Evolutionary conservation across 2,797 vertebrate species (phyloP), one percentile per base, ranked within the genome.

Genomic region (Anas acuta): DNA sequence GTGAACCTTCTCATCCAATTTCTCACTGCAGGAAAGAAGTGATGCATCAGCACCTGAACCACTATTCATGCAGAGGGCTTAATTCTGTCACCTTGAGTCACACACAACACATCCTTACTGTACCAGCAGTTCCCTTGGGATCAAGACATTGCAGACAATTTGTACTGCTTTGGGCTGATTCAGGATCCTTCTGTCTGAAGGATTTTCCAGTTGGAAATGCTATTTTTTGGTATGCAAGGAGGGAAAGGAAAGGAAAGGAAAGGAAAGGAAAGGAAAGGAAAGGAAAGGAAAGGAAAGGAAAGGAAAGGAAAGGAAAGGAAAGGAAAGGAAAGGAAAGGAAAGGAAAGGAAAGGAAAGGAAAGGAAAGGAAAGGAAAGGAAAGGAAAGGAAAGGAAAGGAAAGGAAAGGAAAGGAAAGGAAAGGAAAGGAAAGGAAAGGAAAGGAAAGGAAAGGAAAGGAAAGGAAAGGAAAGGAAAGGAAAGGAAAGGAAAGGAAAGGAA

Each of bases 51-150:
- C 95, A 94, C 57, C 77, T 69, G 85, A 95, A 93, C 92, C 87
- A 84, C 95, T 95, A 74, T 89, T 94, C 91, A 74, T 89, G 54
- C 53, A 94, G 57, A 92, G 80, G 49, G 39, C 86, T 90, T 90
- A 89, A 91, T 92, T 96, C 92, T 90, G 92, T 82, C 95, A 94
- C 75, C 83, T 77, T 94, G 95, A 96, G 80, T 94, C 92, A 96
- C 13, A 2, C 64, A 71, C 39, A 51, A 53, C 58, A 92, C 25
- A 28, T 89, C 33, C 77, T 90, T 65, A 69, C 41, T 69, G 51
- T 61, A 7, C 53, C 0, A 0, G 14, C 30, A 5, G 0, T 72
- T 91, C 64, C 53, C 43, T 79, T 37, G 64, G 70, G 66, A 95
- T 79, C 62, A 61, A 13, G 77, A 64, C 20, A 19, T 14, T 76